Conservation (phyloP, 2,113 vertebrate genomes). For the Corythoichthys intestinalis region DNA sequence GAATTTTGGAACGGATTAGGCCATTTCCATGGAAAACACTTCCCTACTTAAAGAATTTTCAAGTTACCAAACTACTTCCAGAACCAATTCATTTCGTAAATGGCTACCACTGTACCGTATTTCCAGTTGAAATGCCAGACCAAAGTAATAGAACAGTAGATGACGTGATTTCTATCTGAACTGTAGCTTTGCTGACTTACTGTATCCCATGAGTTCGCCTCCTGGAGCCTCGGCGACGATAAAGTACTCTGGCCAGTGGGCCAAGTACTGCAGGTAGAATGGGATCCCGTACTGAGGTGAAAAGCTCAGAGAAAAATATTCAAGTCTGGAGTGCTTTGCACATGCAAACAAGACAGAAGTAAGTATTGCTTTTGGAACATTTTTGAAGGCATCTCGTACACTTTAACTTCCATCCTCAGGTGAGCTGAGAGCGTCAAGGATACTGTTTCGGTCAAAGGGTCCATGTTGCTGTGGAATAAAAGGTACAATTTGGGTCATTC, state of each 20-base stretch:
- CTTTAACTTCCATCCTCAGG: neutral
- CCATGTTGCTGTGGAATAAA: slow-evolving; percentile 82
- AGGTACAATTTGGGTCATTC: neutral
- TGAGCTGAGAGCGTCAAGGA: slow-evolving; percentile 67
- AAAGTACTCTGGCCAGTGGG: slow-evolving; percentile 98
- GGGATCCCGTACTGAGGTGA: slow-evolving; percentile 87
- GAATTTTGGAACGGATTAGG: too few species aligned
- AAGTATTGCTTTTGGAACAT: too few species aligned
- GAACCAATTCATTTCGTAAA: too few species aligned
- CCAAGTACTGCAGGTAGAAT: slow-evolving; percentile 93
- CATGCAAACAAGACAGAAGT: too few species aligned
- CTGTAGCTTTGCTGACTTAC: slow-evolving; percentile 62
- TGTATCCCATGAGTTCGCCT: slow-evolving; percentile 96
- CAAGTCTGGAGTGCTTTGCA: neutral
- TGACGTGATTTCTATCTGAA: too few species aligned
- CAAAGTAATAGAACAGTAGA: too few species aligned
- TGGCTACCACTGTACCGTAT: too few species aligned
- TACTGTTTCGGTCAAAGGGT: slow-evolving; percentile 94
- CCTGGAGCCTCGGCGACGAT: slow-evolving; percentile 93
- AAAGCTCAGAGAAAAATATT: slow-evolving; percentile 30
- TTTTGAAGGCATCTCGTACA: neutral
- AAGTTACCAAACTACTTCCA: too few species aligned
- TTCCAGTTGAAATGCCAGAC: too few species aligned
- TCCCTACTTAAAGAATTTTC: too few species aligned
- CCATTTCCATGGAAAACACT: too few species aligned